Conservation (phyloP, 2,797 vertebrate species). For the Graptemys geographica region DNA sequence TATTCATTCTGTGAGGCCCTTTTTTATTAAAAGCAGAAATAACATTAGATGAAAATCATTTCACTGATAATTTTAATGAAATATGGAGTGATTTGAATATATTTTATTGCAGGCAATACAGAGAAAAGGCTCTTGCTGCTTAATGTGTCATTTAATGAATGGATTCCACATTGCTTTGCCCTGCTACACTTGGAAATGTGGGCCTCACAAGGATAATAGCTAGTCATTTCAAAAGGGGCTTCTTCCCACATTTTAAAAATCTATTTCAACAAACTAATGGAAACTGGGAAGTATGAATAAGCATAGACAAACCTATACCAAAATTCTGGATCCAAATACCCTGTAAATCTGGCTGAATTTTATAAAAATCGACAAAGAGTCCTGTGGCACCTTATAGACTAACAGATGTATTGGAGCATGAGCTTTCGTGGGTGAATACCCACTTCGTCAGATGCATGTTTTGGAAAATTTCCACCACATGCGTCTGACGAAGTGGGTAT, state of each 20-base stretch:
- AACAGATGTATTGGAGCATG: no score
- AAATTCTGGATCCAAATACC: conserved; percentile 65
- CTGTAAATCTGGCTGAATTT: conserved; percentile 64
- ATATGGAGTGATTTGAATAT: conserved; percentile 76
- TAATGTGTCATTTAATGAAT: conserved; percentile 71
- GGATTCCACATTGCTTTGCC: conserved; percentile 52
- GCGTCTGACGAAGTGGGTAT: no score
- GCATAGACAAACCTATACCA: conserved; percentile 73
- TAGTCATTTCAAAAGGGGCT: conserved; percentile 45
- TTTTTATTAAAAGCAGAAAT: conserved; percentile 81
- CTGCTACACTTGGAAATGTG: conserved; percentile 44
- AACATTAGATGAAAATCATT: conserved; percentile 79
- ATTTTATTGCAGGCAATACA: conserved; percentile 73
- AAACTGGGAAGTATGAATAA: conserved; percentile 41
- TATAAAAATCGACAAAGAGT: neutral
- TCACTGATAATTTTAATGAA: conserved; percentile 80
- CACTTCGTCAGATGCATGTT: no score
- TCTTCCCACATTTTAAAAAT: conserved; percentile 69
- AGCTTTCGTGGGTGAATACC: no score
- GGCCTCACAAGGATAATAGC: conserved; percentile 37
- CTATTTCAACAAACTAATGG: conserved; percentile 38
- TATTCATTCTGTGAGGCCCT: conserved; percentile 70
- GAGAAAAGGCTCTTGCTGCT: conserved; percentile 68
- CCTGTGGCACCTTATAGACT: no score
- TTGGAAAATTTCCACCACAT: no score